A percentile compares a stretch with the other conserved stretches of the same genome.
Evolutionary conservation across 2,888 invertebrate species (phyloP).

Genomic region (Meandrusa payeni): DNA sequence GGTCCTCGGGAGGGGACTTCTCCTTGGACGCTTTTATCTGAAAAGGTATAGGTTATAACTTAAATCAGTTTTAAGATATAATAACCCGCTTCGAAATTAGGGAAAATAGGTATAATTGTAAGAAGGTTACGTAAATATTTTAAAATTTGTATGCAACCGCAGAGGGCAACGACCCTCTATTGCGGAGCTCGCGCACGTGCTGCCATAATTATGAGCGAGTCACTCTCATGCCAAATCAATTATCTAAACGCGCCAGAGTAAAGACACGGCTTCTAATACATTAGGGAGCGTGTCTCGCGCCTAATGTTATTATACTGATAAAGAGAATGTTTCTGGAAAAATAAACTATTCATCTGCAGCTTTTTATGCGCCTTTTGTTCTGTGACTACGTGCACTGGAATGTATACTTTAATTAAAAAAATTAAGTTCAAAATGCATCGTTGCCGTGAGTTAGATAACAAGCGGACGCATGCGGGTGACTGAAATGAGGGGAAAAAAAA

Average conservation of each 20-base stretch:
- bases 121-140: not conserved
- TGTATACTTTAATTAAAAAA: not conserved
- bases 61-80: no score
- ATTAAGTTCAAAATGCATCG: slow-evolving; percentile 11
- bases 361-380: not conserved
- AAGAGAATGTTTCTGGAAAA: not conserved
- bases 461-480: slow-evolving; percentile 8
- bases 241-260: slow-evolving; percentile 5
- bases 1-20: no score
- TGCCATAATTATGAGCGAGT: not conserved
- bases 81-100: no score
- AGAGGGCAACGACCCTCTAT: slow-evolving; percentile 3
- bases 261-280: not conserved
- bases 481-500: slow-evolving; percentile 1
- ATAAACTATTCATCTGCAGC: not conserved
- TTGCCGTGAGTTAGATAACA: slow-evolving; percentile 1
- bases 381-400: not conserved
- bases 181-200: not conserved
- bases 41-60: no score
- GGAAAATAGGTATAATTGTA: no score
- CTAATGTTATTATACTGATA: not conserved
- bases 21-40: no score
- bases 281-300: not conserved
- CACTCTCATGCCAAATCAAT: slow-evolving; percentile 11
- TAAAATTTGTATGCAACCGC: not conserved